phyloP scores from a whole-genome alignment of 2,113 vertebrate species.

The Odontesthes bonariensis region DNA sequence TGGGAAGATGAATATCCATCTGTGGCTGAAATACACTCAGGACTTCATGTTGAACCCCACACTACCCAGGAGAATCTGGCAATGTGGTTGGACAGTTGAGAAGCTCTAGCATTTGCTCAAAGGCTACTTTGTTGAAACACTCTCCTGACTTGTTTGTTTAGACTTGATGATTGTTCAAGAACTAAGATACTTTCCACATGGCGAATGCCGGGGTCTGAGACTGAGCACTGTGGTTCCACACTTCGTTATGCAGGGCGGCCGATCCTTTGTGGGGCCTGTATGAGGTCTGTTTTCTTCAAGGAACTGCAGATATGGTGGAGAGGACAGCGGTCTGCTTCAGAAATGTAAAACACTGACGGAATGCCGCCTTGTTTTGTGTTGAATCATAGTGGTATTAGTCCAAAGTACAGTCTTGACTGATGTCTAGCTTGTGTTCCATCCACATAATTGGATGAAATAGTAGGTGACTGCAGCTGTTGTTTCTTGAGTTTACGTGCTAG shows the following conservation, averaged over 20 bases:
- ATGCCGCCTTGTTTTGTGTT: neutral
- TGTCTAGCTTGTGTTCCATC: constrained; percentile 13
- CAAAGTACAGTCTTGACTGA: neutral
- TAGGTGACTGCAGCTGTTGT: constrained; percentile 55
- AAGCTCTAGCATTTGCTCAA: constrained; percentile 36
- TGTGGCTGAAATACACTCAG: constrained; percentile 29
- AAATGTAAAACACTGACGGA: neutral
- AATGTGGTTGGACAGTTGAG: constrained; percentile 9
- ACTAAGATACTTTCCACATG: constrained; percentile 64
- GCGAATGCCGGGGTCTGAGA: constrained; percentile 27
- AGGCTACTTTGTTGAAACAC: constrained; percentile 41
- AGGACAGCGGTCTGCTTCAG: constrained; percentile 9
- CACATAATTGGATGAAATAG: constrained; percentile 32
- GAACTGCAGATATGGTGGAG: constrained; percentile 10
- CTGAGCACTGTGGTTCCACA: constrained; percentile 55
- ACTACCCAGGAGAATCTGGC: neutral
- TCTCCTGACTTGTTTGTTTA: constrained; percentile 57
- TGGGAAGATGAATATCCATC: constrained; percentile 40
- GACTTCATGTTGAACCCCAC: constrained; percentile 24
- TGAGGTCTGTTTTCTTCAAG: constrained; percentile 33
- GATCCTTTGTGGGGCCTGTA: constrained; percentile 17
- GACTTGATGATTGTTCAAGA: constrained; percentile 53
- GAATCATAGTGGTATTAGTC: neutral
- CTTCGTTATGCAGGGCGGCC: constrained; percentile 38
- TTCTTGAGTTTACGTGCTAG: constrained; percentile 38